phyloP scores from a whole-genome alignment of 2,113 vertebrate species.

The Ahaetulla prasina region DNA sequence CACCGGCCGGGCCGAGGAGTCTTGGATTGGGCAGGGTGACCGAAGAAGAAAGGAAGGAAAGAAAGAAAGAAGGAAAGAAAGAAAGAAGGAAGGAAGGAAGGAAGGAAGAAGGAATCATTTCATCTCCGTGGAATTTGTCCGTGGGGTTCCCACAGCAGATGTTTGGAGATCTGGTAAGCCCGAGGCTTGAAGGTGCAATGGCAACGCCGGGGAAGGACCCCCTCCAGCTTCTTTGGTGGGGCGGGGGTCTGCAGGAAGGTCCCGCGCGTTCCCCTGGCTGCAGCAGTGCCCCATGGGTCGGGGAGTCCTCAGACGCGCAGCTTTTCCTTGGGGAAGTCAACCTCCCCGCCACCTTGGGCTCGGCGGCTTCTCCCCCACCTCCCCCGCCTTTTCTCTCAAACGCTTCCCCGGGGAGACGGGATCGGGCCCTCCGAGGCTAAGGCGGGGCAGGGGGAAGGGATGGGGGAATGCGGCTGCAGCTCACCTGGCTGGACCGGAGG shows the following conservation, averaged over 20 bases:
- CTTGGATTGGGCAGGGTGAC: neutral
- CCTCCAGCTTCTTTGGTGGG: neutral
- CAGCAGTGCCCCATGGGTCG: neutral
- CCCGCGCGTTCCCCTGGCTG: neutral
- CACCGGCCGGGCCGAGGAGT: neutral
- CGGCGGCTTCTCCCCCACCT: too few relatives aligned
- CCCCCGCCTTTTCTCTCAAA: neutral
- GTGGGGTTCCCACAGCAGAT: neutral
- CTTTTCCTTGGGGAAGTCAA: neutral
- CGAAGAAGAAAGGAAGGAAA: neutral
- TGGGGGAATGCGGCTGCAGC: neutral
- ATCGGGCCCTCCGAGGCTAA: neutral
- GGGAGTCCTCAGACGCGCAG: neutral
- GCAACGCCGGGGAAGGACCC: neutral
- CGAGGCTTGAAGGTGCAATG: neutral
- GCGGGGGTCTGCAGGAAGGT: neutral
- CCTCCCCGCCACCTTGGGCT: too few relatives aligned
- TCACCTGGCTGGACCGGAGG: neutral
- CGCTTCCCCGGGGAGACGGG: neutral
- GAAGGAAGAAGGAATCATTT: neutral
- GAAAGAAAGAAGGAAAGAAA: too few relatives aligned
- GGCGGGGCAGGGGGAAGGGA: neutral
- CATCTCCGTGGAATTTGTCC: neutral
- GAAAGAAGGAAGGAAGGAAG: too few relatives aligned
- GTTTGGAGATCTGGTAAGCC: conserved; percentile 14